Percentiles rank a stretch among this genome's conserved stretches.
Evolutionary conservation across 2,113 vertebrate genomes (phyloP).

Genomic region (Vidua chalybeata): DNA sequence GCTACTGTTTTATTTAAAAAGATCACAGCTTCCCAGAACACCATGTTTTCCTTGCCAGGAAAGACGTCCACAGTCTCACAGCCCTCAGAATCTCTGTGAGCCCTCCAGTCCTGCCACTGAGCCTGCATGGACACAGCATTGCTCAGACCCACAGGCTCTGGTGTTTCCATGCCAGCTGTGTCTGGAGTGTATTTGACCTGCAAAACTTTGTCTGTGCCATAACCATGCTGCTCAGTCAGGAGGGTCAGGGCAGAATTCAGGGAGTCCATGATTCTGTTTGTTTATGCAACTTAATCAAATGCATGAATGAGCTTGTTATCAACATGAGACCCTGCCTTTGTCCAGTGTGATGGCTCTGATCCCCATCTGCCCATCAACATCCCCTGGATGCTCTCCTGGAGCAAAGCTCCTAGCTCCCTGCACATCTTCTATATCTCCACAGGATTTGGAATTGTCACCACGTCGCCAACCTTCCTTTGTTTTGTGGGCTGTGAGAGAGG

Average conservation of each 20-base stretch:
- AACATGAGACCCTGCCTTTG: not conserved
- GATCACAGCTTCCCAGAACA: not conserved
- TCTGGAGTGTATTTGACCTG: not conserved
- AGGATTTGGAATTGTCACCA: not conserved
- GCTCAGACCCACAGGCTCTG: not conserved
- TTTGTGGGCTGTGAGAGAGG: not conserved
- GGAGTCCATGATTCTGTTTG: not conserved
- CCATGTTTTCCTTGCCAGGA: not conserved
- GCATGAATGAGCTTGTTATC: not conserved
- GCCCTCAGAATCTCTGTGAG: not conserved
- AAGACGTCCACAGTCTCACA: not conserved
- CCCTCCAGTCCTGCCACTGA: not conserved
- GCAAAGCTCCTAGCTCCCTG: not conserved
- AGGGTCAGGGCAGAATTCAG: not conserved
- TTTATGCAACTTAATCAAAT: not conserved
- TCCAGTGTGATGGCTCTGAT: not conserved
- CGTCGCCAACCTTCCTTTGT: not conserved
- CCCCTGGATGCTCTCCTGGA: not conserved
- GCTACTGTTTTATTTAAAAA: not conserved
- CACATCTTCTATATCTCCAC: not conserved
- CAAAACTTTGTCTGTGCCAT: not conserved
- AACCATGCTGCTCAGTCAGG: not conserved
- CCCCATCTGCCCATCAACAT: not conserved
- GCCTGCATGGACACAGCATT: not conserved
- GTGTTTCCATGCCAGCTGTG: not conserved